Evolutionary conservation across 92 coral and sea anemone genomes (phyloP), one percentile per base, ranked within the genome.

Genomic region (Parazoanthus darwini): DNA sequence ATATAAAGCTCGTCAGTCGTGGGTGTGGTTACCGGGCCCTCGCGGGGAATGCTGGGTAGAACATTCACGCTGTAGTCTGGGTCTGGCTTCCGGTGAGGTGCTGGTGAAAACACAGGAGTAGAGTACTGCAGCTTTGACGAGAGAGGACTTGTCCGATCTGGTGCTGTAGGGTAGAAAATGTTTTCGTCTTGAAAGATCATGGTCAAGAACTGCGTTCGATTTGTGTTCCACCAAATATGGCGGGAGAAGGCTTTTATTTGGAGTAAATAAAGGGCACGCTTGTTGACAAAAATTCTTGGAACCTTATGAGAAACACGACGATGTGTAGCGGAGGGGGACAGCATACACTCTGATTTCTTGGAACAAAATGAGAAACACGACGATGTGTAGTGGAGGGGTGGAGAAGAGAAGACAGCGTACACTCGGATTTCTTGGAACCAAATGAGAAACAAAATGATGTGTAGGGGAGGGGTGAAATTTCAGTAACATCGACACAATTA

Each of bases 1-100:
- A 13, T 88, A 82, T 95, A 97, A n/a, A 97, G 93, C 74, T 97
- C 98, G 50, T 90, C 94, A 50, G 99, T 97, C 79, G 93, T 92
- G 77, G 99, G 99, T 65, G 92, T 94, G 43, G 89, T 77, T 7
- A 94, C 73, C 82, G 94, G 94, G 51, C 95, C 95, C 11, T 96
- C 95, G 89, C 98, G 94, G 87, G 94, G 95, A 78, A 91, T 65
- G 36, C 88, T 90, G 37, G 83, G 87, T 33, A 70, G 65, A 48
- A 25, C 51, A 10, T n/a, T 18, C 22, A 46, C 38, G n/a, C 38
- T 79, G 59, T 46, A 29, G 15, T 87, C 44, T 72, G 82, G 91
- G 74, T 81, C 78, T 77, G 72, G 85, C 79, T 78, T 88, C 23
- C 85, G 85, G 46, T 94, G 88, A 33, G 98, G 98, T 14, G 99